Base-by-base conservation (phyloP, 2,888 invertebrate genomes). In the Suillia variegata region DNA sequence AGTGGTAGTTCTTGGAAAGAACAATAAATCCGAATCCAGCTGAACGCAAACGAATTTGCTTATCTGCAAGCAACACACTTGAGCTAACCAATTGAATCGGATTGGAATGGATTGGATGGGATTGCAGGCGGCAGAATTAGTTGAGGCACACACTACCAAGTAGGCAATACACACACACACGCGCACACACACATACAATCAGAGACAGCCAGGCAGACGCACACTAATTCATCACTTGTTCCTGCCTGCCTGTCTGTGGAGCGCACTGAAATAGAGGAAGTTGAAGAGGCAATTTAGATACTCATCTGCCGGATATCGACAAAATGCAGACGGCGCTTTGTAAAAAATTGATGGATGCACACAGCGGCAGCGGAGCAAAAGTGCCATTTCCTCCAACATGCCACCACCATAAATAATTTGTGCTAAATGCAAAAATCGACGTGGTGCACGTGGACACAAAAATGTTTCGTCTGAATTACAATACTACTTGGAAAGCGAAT, bases 331-430 rank as follows among this genome's bases (percentile, higher is more conserved):
- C 71, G 74, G 71, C 62, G 73, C 71, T 74, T 66, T 70, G 74
- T 71, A 71, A 71, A 73, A 73, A 74, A 75, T 73, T 73, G 75
- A 73, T 70, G 68, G 75, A 73, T 75, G 72, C 38, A n/a, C 3
- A n/a, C 38, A 38, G 38, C 6, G n/a, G 38, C 38, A 38, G n/a
- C 26, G 26, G 26, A 26, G 26, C 26, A 26, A 5, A 8, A 38
- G 10, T n/a, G 38, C 38, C 10, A 26, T 26, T 26, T 26, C 26
- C 26, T 38, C 4, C 38, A 4, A n/a, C 38, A 10, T n/a, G 38
- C n/a, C n/a, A n/a, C 38, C 38, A 38, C 15, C 38, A 38, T 38
- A 38, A 38, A 38, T 38, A 38, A 38, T 38, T 38, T n/a, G 6
- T n/a, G 3, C 12, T 4, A n/a, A 38, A 38, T 38, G 38, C 38